These are phyloP conservation scores for Crocuta crocuta DNA, from an alignment of 2,113 vertebrate species.

Conservation along the genomic window DNA sequence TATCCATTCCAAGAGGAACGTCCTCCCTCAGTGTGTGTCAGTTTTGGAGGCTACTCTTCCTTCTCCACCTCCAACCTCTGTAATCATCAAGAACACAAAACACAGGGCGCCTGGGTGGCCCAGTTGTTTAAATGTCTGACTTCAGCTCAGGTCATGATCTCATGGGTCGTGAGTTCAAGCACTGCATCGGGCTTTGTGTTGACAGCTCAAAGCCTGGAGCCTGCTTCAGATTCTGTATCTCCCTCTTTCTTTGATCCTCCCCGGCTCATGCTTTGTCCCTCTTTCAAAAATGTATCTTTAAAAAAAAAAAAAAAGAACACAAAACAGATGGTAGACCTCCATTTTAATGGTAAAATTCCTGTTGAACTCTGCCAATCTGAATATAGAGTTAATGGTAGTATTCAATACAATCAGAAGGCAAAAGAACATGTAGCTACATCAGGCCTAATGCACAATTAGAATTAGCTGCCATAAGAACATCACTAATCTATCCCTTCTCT, in stretches of 20 bases:
- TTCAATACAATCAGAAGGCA: neutral
- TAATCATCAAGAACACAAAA: slow-evolving; percentile 27
- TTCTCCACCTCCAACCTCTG: neutral
- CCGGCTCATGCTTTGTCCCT: too few relatives aligned
- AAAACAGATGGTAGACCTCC: neutral
- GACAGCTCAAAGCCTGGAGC: too few relatives aligned
- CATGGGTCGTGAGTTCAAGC: too few relatives aligned
- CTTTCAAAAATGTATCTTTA: too few relatives aligned
- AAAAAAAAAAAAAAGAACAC: neutral
- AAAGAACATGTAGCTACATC: neutral
- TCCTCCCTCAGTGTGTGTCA: neutral
- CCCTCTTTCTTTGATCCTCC: too few relatives aligned
- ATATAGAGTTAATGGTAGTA: slow-evolving; percentile 13
- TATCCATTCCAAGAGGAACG: neutral
- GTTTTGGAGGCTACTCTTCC: neutral
- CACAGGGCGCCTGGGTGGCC: neutral
- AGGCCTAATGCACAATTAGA: neutral
- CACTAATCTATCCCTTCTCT: neutral
- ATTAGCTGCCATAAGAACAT: neutral
- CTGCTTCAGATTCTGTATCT: too few relatives aligned
- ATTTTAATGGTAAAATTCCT: slow-evolving; percentile 33
- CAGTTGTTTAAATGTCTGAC: too few relatives aligned
- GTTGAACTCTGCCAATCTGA: neutral
- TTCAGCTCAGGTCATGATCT: too few relatives aligned
- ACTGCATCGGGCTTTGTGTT: too few relatives aligned